Base-by-base conservation (phyloP, 2,797 vertebrate species). In the Arnoldichthys spilopterus region DNA sequence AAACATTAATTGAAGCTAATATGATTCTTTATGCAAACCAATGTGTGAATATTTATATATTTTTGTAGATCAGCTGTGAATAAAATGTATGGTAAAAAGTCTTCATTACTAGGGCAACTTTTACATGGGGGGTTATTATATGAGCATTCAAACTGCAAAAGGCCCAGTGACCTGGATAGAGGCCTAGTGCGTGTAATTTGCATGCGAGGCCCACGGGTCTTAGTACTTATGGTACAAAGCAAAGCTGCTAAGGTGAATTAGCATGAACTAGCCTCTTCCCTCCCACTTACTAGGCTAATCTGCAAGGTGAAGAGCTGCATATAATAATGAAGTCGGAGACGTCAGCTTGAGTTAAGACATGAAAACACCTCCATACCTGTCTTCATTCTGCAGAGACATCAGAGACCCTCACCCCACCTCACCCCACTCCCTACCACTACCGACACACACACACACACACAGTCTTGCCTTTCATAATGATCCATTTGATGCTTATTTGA, bases 401-500 rank as follows among this genome's bases (percentile, higher is more conserved):
- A 32, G n/a, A n/a, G n/a, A n/a, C n/a, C n/a, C n/a, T n/a, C n/a
- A n/a, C n/a, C n/a, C n/a, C n/a, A n/a, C n/a, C n/a, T n/a, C n/a
- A n/a, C n/a, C n/a, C n/a, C n/a, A n/a, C n/a, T n/a, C n/a, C n/a
- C n/a, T n/a, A 16, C 47, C 34, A 20, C 76, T 45, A 45, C 43
- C 34, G 18, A 12, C 37, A 15, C 47, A 45, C 43, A 7, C 43
- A 9, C 12, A 6, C 12, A 45, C 43, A 45, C 43, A 45, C 43
- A 45, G 6, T 37, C 37, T 6, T 5, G 37, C 43, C 72, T 74
- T 28, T 59, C 66, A 43, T 77, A 69, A 77, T 45, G 70, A 32
- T 67, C 58, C 24, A 59, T 81, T 51, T 76, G 68, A 77, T 54
- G 64, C 63, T 49, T 77, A 63, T 83, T 34, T 74, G 79, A 77